Evolutionary conservation across 1,140 invertebrate genomes (phyloP).

Genomic region (Rhopalosiphum padi): DNA sequence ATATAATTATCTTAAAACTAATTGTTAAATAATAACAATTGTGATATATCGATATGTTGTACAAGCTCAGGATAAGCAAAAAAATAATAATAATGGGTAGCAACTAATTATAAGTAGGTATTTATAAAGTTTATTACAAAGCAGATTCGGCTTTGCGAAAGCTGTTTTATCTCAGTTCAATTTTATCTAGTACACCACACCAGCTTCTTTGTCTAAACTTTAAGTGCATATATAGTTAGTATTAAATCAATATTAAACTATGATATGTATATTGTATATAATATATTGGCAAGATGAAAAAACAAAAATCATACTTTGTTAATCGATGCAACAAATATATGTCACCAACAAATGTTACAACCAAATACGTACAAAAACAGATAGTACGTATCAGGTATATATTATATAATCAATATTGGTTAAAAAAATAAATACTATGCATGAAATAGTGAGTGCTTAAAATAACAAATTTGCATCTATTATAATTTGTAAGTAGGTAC

Average conservation of each 20-base stretch:
- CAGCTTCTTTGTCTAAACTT: conserved; percentile 11
- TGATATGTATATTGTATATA: not conserved
- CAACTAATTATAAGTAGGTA: not conserved
- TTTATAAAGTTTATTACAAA: not conserved
- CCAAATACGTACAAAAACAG: not conserved
- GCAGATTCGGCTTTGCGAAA: not conserved
- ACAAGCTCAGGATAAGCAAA: not conserved
- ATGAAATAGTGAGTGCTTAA: not conserved
- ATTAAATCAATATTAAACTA: conserved; percentile 14
- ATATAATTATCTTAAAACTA: not conserved
- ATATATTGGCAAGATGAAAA: not conserved
- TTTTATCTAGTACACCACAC: not conserved
- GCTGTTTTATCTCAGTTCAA: not conserved
- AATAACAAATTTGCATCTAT: not conserved
- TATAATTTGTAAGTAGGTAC: not conserved
- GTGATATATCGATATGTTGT: not conserved
- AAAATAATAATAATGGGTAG: no score
- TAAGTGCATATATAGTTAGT: not conserved
- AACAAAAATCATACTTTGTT: not conserved
- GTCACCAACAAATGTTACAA: not conserved
- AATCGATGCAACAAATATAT: not conserved
- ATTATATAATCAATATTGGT: not conserved
- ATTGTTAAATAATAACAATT: not conserved
- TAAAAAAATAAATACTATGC: not conserved
- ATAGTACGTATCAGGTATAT: not conserved